Conservation (phyloP, 2,113 vertebrate species). For the Salvelinus sp. region DNA sequence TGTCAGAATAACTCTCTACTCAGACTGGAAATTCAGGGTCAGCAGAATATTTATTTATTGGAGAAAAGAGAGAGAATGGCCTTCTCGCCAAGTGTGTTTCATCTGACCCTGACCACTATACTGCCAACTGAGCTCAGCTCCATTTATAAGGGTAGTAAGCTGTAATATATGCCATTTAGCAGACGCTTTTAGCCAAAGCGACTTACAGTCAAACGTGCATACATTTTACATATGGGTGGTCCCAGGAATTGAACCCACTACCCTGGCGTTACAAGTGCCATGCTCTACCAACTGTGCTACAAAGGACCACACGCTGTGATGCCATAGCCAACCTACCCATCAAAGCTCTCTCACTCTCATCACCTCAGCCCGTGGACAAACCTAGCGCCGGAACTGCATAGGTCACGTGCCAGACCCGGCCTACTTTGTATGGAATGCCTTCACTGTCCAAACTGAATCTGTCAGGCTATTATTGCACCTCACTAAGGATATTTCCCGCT, state of each 20-base stretch:
- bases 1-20: not conserved
- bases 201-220: too few species aligned
- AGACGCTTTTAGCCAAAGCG: too few species aligned
- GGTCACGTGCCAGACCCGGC: not conserved
- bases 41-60: not conserved
- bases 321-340: not conserved
- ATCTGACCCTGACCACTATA: too few species aligned
- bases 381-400: not conserved
- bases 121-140: too few species aligned
- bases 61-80: not conserved
- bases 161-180: too few species aligned
- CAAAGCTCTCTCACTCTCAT: not conserved
- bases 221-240: too few species aligned
- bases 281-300: not conserved
- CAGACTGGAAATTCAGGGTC: not conserved
- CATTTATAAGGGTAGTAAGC: too few species aligned
- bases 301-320: not conserved
- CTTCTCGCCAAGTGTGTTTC: not conserved
- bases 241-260: too few species aligned
- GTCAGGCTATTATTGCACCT: constrained; percentile 23
- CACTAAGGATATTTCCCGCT: constrained; percentile 22
- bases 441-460: constrained; percentile 9
- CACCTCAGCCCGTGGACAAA: constrained; percentile 4
- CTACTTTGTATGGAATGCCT: not conserved
- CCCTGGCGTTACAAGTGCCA: too few species aligned